phyloP scores from a whole-genome alignment of 2,113 vertebrate species.

The Hypanus sabinus region DNA sequence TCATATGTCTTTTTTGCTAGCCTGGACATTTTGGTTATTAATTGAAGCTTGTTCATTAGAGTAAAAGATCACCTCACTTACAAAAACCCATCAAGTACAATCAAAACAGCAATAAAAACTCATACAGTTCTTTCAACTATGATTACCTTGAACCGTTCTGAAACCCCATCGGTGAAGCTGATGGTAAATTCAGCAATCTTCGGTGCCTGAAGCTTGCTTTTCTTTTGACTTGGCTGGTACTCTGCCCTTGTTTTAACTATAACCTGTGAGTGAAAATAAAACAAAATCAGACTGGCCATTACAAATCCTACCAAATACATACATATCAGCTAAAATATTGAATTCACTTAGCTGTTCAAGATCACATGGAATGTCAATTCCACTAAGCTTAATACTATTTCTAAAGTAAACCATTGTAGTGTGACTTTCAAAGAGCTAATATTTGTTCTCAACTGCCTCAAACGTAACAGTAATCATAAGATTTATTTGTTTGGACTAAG shows the following conservation, averaged over 20 bases:
- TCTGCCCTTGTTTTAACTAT: constrained; percentile 92
- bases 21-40: neutral
- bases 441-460: neutral
- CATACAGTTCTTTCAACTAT: neutral
- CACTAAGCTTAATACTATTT: neutral
- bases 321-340: constrained; percentile 7
- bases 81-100: neutral
- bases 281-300: constrained; percentile 21
- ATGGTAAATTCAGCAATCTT: constrained; percentile 90
- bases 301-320: neutral
- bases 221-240: constrained; percentile 80
- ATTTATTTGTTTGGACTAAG: neutral
- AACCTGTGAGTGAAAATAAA: constrained; percentile 58
- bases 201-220: constrained; percentile 72
- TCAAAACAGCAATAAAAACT: neutral
- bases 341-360: neutral
- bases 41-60: neutral
- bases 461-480: neutral
- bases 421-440: neutral
- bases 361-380: neutral
- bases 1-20: neutral
- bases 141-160: constrained; percentile 88
- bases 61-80: neutral
- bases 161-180: constrained; percentile 83
- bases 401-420: neutral